Base-by-base conservation (phyloP, 2,113 vertebrate genomes). In the Verasper variegatus region DNA sequence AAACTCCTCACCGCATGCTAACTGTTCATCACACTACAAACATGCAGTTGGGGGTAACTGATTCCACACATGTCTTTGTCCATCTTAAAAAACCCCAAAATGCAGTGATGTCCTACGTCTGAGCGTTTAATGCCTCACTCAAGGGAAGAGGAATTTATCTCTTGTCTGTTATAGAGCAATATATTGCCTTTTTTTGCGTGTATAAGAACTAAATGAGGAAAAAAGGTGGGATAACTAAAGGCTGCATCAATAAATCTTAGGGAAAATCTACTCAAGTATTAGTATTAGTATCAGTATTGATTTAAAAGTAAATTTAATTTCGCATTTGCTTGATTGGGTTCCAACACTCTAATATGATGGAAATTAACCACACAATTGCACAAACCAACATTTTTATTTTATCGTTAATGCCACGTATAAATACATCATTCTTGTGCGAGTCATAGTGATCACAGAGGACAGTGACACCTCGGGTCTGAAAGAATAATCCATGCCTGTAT, bases 1-100 rank as follows among this genome's bases (percentile, higher is more conserved):
- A 58, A 83, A 84, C 86, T 82, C 77, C 72, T 71, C 79, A 75
- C 90, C 80, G 85, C 87, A 87, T 73, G 78, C 87, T 93, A 87
- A 86, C 78, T 82, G 73, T 91, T 90, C 92, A 87, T 86, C 82
- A 81, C 86, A 80, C 83, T 80, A 78, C 77, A 84, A 85, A 91
- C 86, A 90, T 86, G 87, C 83, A 87, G 72, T 73, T 47, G 65
- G 13, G 78, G 82, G 68, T 92, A 94, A 94, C 90, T 70, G 85
- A 89, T 95, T 94, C 91, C 87, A 92, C 94, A 95, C 85, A 93
- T 95, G 94, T 93, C 92, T 93, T 87, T 91, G 88, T 94, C 92
- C 83, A 85, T 94, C 92, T 93, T 76, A 18, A 67, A 84, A 57
- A 73, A 74, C 85, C 80, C 81, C 87, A 81, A 85, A 81, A 91